Base-by-base conservation (phyloP, 2,888 invertebrate genomes). In the Argyresthia albistria region DNA sequence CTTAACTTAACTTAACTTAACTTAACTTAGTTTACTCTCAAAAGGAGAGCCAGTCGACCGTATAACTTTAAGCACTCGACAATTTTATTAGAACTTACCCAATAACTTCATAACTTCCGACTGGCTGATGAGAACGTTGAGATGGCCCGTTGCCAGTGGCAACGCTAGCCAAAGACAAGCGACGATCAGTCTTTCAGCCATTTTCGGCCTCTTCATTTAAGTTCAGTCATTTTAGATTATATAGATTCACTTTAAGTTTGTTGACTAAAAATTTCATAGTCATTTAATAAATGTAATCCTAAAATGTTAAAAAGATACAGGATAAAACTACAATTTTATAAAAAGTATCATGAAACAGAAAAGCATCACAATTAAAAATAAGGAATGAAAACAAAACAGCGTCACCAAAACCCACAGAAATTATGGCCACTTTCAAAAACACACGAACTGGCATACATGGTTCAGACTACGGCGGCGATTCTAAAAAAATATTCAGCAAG, bases 101-200 rank as follows among this genome's bases (percentile, higher is more conserved):
- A 94, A 82, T 66, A 94, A 88, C 86, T 93, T 93, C 90, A 92
- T 92, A 71, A 94, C 93, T 88, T 94, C 93, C 59, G 91, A 90
- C 76, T 93, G 92, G 77, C 93, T 93, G 87, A 94, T 93, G 82
- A 93, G 94, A 70, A 94, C 91, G 82, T 93, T 93, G 69, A 93
- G 90, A 88, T 93, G 92, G 76, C 91, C 90, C 76, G 90, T 88
- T 82, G 90, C 89, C 83, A 84, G 71, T 64, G 87, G 82, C 79
- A 86, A 80, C 79, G 76, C 74, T 56, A 82, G 73, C 72, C 78
- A 80, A 62, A 76, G 71, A 79, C 81, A 83, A 62, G 75, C 80
- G 64, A 81, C 71, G 65, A 80, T 70, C 62, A 81, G 69, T 66
- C 76, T 43, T 25, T 9, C 49, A 12, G 48, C 42, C 54, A 52